Evolutionary conservation across 1,140 invertebrate genomes (phyloP).

Genomic region (Procambarus clarkii): DNA sequence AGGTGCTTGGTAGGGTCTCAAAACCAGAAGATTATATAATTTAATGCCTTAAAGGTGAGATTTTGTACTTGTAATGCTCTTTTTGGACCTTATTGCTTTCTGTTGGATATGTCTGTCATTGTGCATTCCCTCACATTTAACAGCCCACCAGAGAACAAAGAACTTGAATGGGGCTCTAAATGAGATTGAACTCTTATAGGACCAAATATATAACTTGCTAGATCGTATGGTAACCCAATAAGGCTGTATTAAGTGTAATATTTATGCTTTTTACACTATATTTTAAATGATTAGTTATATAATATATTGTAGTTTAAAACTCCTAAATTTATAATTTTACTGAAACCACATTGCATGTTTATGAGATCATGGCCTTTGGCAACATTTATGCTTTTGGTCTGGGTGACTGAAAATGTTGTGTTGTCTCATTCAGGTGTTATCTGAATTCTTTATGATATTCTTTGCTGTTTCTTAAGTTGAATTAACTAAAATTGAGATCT

Average conservation of each 20-base stretch:
- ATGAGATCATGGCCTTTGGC: no score
- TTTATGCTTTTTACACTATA: not conserved
- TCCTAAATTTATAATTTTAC: no score
- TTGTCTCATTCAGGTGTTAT: no score
- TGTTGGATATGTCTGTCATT: constrained; percentile 4
- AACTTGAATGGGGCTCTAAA: constrained; percentile 46
- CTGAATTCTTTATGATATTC: no score
- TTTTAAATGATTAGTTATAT: not conserved
- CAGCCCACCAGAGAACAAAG: constrained; percentile 49
- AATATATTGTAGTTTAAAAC: no score
- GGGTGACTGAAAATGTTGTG: no score
- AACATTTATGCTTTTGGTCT: no score
- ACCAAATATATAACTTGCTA: constrained; percentile 25
- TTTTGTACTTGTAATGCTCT: not conserved
- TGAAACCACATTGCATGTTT: not conserved
- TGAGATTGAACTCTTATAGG: constrained; percentile 53
- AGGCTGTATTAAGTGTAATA: not conserved
- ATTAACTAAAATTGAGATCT: no score
- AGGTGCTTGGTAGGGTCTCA: constrained; percentile 26
- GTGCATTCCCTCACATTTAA: constrained; percentile 36
- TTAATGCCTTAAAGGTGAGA: constrained; percentile 46
- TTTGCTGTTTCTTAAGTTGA: no score
- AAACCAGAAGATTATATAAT: constrained; percentile 18
- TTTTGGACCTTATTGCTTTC: not conserved
- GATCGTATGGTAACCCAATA: constrained; percentile 26